A percentile compares a stretch with the other conserved stretches of the same genome.
Conservation (phyloP, 2,113 vertebrate species). For the Hydrolagus affinis region DNA sequence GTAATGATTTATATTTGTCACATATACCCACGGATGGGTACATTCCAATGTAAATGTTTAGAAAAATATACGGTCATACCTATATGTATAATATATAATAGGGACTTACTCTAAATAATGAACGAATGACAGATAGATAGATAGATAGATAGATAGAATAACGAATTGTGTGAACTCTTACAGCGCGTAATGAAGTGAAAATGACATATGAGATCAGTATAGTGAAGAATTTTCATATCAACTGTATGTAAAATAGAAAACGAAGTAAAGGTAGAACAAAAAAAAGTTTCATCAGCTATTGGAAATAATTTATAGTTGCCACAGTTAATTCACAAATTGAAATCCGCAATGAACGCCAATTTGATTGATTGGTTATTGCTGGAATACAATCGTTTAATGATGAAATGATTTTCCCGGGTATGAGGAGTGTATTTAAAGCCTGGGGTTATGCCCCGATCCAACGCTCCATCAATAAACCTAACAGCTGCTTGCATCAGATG, state of each 20-base stretch:
- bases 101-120: too few species aligned
- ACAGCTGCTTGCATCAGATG: constrained; percentile 24
- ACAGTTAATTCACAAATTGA: constrained; percentile 16
- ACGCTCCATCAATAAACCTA: constrained; percentile 21
- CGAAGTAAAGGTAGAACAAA: neutral
- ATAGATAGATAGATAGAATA: neutral
- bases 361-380: constrained; percentile 25
- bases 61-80: neutral
- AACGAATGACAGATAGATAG: neutral
- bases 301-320: neutral
- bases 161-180: neutral
- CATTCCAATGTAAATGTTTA: too few species aligned
- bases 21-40: neutral
- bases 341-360: neutral
- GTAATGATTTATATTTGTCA: neutral
- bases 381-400: constrained; percentile 20
- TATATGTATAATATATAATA: neutral
- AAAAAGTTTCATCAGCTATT: neutral
- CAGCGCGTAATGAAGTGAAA: too few species aligned
- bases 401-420: constrained; percentile 25
- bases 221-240: neutral
- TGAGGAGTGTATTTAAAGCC: neutral
- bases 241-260: neutral
- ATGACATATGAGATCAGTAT: too few species aligned
- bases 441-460: constrained; percentile 9